Percentiles rank a stretch among this genome's conserved stretches.
Conservation (phyloP, 1,140 invertebrate species). For the Wasmannia auropunctata region DNA sequence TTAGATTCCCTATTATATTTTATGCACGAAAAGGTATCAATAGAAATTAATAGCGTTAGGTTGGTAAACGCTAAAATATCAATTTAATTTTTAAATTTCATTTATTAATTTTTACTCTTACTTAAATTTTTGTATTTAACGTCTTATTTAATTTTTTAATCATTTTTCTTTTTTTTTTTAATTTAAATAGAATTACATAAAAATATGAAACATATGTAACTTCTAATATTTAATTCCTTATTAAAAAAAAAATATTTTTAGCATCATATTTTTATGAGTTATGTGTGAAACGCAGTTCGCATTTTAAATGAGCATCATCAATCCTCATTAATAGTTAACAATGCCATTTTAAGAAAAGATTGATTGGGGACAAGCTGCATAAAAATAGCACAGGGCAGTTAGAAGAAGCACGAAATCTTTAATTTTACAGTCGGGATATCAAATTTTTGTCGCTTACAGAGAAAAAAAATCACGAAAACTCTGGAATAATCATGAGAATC, state of each 20-base stretch:
- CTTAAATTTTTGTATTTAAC: neutral
- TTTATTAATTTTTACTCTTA: neutral
- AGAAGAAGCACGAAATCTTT: neutral
- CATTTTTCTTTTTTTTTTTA: too few species aligned
- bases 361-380: neutral
- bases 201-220: neutral
- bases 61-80: neutral
- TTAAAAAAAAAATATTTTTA: neutral
- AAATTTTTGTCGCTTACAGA: neutral
- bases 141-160: too few species aligned
- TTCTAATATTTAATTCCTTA: too few species aligned
- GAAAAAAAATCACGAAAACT: neutral
- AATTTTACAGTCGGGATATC: neutral
- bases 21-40: neutral
- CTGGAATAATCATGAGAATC: neutral
- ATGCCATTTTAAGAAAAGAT: neutral
- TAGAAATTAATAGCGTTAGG: neutral
- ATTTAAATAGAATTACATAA: neutral
- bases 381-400: neutral
- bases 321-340: neutral
- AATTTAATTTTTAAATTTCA: neutral
- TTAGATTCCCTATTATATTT: neutral
- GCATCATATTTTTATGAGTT: neutral
- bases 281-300: neutral
- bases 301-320: neutral